Percentiles rank a stretch among this genome's conserved stretches.
These are phyloP conservation scores for Cardiocondyla obscurior DNA, from an alignment of 1,140 invertebrate genomes.

Conservation along the genomic window DNA sequence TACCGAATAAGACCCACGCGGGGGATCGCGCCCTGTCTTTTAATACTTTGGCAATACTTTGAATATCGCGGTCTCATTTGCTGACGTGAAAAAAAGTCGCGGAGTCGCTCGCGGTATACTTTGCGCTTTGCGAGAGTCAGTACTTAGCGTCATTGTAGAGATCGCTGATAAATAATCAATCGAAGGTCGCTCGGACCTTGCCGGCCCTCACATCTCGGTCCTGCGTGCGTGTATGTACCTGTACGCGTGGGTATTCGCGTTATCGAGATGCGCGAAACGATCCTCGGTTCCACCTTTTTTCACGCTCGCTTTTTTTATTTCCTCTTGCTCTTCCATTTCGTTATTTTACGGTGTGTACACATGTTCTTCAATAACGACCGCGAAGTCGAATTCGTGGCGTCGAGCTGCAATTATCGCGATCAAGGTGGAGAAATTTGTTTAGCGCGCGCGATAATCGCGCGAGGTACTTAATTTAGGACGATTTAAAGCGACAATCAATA, in stretches of 20 bases:
- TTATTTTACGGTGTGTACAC: slow-evolving; percentile 6
- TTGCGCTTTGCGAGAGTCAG: background rate
- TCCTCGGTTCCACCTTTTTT: slow-evolving; percentile 19
- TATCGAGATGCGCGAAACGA: slow-evolving; percentile 24
- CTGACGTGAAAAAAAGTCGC: background rate
- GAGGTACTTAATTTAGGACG: background rate
- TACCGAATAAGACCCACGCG: background rate
- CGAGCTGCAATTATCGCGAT: slow-evolving; percentile 15
- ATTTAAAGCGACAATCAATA: background rate
- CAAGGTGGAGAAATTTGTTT: slow-evolving; percentile 15
- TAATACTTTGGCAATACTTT: background rate
- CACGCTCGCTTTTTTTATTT: background rate
- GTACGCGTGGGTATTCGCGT: background rate
- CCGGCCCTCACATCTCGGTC: slow-evolving; percentile 17
- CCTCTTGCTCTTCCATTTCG: background rate
- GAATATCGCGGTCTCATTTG: background rate
- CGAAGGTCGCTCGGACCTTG: slow-evolving; percentile 66
- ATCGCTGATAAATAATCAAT: slow-evolving; percentile 64
- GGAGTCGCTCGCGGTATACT: background rate
- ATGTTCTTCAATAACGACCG: slow-evolving; percentile 27
- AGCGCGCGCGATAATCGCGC: background rate
- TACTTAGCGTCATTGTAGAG: slow-evolving; percentile 11
- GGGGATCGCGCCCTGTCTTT: background rate
- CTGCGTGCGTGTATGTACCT: slow-evolving; percentile 16
- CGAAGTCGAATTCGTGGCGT: slow-evolving; percentile 4